These are phyloP conservation scores for Toxotes lorentzi DNA, from an alignment of 2,797 vertebrate species.

Conservation along the genomic window DNA sequence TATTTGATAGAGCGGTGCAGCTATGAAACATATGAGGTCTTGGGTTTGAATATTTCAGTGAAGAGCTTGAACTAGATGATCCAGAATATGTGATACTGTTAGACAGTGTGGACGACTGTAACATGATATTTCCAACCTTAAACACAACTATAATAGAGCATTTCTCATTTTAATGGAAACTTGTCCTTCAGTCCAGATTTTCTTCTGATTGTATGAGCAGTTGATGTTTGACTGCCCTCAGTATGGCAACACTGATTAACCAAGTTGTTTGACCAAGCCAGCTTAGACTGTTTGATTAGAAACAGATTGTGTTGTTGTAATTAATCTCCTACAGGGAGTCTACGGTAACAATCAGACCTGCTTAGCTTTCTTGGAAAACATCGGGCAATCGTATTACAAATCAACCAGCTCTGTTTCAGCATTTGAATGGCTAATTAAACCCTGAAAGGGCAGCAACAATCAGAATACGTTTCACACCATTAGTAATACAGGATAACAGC, in stretches of 20 bases:
- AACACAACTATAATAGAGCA: too few relatives aligned
- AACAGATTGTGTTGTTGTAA: not conserved
- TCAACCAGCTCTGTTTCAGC: not conserved
- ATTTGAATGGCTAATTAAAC: constrained; percentile 8
- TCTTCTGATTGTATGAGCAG: constrained; percentile 38
- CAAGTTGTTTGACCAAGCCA: not conserved
- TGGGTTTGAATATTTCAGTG: too few relatives aligned
- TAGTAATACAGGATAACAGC: not conserved
- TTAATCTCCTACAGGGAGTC: not conserved
- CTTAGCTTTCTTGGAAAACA: not conserved
- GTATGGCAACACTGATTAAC: not conserved
- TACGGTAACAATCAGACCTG: not conserved
- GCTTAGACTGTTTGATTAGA: constrained; percentile 8
- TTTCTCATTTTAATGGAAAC: constrained; percentile 8
- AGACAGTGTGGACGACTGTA: too few relatives aligned
- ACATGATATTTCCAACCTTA: too few relatives aligned
- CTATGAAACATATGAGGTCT: too few relatives aligned
- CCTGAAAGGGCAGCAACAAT: constrained; percentile 3
- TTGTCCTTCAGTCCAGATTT: not conserved
- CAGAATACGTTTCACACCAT: constrained; percentile 28
- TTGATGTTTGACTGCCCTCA: constrained; percentile 10
- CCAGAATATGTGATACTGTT: too few relatives aligned
- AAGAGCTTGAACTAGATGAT: too few relatives aligned
- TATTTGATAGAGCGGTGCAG: too few relatives aligned
- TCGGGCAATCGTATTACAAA: not conserved